Base-by-base conservation (phyloP, 2,888 invertebrate genomes). In the Gari tellinella region DNA sequence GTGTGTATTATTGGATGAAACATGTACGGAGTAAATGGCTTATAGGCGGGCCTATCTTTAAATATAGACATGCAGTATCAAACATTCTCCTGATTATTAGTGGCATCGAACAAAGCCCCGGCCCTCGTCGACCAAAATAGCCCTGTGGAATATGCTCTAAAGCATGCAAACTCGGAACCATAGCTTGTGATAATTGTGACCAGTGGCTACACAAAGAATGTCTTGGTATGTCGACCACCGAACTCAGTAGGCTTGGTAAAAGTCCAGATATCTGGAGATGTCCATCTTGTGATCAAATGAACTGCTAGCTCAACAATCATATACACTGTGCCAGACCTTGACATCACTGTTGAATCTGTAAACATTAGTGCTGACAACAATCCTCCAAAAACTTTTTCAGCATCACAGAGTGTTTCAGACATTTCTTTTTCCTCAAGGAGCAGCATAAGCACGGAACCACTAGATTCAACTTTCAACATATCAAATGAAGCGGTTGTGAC, bases 101-200 rank as follows among this genome's bases (percentile, higher is more conserved):
- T 45, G 64, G 61, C 3, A 65, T 65, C 21, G 72, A 72, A 45
- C 31, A 55, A 23, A 64, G 61, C 45, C 66, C 72, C n/a, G 66
- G 66, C 19, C 72, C 66, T 26, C 38, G 60, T 21, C 43, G 48
- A 1, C 72, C 66, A 14, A 55, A 51, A 37, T 66, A 21, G 21
- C 66, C 72, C 0, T 66, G 65, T 38, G 56, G 26, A 2, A 65
- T 72, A 3, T 72, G 65, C 37, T 5, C 21, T 7, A 57, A 51
- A 43, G 70, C 48, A 31, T 61, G 61, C 43, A 61, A 62, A 40
- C 12, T 2, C 0, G 46, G 53, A 25, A 31, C 23, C 8, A 61
- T 72, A 1, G 65, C 72, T 0, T 72, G 66, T 46, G 72, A 72
- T 45, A 65, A 72, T 15, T 65, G 72, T 26, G 61, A 72, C 25